These are phyloP conservation scores for Dermochelys coriacea DNA, from an alignment of 2,797 vertebrate genomes.

Conservation along the genomic window DNA sequence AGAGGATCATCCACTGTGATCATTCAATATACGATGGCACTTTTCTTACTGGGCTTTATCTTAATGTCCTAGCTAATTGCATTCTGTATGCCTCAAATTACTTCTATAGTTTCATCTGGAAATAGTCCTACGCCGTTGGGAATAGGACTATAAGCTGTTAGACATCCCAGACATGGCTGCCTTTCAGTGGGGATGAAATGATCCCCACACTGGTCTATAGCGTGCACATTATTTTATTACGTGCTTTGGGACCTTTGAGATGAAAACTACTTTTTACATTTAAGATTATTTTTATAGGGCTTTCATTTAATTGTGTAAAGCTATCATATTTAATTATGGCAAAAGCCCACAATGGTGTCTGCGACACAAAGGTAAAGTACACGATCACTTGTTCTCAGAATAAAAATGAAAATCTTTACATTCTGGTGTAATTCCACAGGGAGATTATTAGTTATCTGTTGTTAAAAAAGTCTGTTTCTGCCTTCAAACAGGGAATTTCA, in stretches of 20 bases:
- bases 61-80: fast-evolving
- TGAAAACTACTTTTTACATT: not conserved
- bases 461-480: not conserved
- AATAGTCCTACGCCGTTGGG: not conserved
- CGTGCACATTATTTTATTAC: not conserved
- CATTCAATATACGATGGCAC: not conserved
- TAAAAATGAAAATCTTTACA: not conserved
- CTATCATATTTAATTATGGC: not conserved
- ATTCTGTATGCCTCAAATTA: fast-evolving
- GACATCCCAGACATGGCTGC: not conserved
- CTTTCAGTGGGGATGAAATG: not conserved
- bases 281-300: not conserved
- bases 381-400: not conserved
- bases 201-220: not conserved
- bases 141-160: not conserved
- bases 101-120: not conserved
- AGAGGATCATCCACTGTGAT: not conserved
- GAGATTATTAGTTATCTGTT: not conserved
- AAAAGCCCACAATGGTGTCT: not conserved
- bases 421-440: not conserved
- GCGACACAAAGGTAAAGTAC: not conserved
- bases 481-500: conserved; percentile 18
- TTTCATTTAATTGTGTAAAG: not conserved
- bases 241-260: not conserved
- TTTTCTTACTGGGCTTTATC: not conserved